phyloP scores from a whole-genome alignment of 2,888 invertebrate genomes.

The Crioceris asparagi region DNA sequence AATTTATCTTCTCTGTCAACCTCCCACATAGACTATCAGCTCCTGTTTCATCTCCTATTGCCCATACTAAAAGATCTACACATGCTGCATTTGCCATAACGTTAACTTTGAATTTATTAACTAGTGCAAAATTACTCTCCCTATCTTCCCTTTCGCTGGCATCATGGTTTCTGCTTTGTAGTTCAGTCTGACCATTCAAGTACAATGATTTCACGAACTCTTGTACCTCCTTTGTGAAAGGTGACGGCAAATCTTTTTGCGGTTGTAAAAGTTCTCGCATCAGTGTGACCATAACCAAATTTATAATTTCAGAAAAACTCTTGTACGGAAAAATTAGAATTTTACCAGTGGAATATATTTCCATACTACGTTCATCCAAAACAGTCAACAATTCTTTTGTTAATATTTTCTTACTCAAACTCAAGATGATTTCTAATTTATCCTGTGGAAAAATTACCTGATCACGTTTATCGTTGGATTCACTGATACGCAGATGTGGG shows the following conservation, averaged over 20 bases:
- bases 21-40: slow-evolving; percentile 92
- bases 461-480: slow-evolving; percentile 52
- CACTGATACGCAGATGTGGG: slow-evolving; percentile 68
- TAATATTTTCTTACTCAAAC: slow-evolving; percentile 72
- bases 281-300: slow-evolving; percentile 84
- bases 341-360: slow-evolving; percentile 62
- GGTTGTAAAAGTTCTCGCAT: slow-evolving; percentile 83
- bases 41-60: slow-evolving; percentile 92
- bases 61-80: slow-evolving; percentile 96
- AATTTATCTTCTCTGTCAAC: slow-evolving; percentile 87
- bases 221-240: slow-evolving; percentile 87
- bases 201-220: slow-evolving; percentile 55
- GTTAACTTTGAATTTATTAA: slow-evolving; percentile 87
- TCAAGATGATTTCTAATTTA: slow-evolving; percentile 69
- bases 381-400: slow-evolving; percentile 68
- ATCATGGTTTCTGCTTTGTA: slow-evolving; percentile 78
- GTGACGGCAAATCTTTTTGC: slow-evolving; percentile 78
- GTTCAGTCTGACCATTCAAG: slow-evolving; percentile 84
- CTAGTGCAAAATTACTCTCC: slow-evolving; percentile 67
- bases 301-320: slow-evolving; percentile 89
- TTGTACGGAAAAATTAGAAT: slow-evolving; percentile 78
- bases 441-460: slow-evolving; percentile 59
- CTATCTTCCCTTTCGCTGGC: slow-evolving; percentile 72
- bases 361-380: slow-evolving; percentile 74
- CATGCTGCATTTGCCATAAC: slow-evolving; percentile 97